A percentile compares a stretch with the other conserved stretches of the same genome.
phyloP scores from a whole-genome alignment of 2,888 invertebrate genomes.

The Portevinia maculata region DNA sequence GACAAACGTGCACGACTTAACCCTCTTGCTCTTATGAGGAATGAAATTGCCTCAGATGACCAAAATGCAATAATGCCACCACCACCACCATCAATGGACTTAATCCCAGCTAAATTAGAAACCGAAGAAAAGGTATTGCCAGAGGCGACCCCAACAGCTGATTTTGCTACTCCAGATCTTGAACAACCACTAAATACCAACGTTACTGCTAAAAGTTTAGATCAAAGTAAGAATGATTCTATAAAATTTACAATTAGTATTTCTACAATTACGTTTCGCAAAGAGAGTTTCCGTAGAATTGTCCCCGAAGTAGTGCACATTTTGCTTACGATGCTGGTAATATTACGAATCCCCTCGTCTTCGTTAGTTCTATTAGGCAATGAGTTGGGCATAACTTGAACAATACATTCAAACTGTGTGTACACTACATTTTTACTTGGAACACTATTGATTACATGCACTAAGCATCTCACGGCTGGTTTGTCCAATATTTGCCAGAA shows the following conservation, averaged over 20 bases:
- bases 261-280: conserved; percentile 71
- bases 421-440: conserved; percentile 50
- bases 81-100: conserved; percentile 58
- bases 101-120: conserved; percentile 28
- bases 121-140: conserved; percentile 38
- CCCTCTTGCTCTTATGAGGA: conserved; percentile 15
- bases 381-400: conserved; percentile 60
- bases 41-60: conserved; percentile 17
- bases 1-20: conserved; percentile 61
- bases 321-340: conserved; percentile 55
- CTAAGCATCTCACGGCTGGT: conserved; percentile 29
- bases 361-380: conserved; percentile 53
- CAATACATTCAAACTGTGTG: conserved; percentile 10
- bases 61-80: conserved; percentile 51
- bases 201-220: conserved; percentile 79
- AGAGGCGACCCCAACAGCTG: conserved; percentile 36
- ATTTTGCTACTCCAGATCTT: conserved; percentile 56
- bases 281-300: conserved; percentile 68
- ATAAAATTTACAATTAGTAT: conserved; percentile 75
- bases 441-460: conserved; percentile 49
- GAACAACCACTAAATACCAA: conserved; percentile 53
- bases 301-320: conserved; percentile 74
- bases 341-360: conserved; percentile 27
- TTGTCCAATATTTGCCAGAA: conserved; percentile 11
- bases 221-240: conserved; percentile 81